These are phyloP conservation scores for Trigoniulus corallinus DNA, from an alignment of 1,140 invertebrate species.

Conservation along the genomic window DNA sequence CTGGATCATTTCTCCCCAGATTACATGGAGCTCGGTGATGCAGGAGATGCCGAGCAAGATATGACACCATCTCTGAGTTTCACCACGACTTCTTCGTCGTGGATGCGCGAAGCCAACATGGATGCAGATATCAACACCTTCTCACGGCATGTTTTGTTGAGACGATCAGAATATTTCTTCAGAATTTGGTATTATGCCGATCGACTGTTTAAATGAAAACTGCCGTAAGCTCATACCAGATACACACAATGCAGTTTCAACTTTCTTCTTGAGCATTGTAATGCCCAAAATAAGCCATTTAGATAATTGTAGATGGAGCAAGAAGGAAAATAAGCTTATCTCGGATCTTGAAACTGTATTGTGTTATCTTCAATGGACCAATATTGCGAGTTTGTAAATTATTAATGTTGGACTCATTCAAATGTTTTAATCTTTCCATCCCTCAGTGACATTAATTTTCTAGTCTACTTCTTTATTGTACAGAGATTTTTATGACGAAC, in stretches of 20 bases:
- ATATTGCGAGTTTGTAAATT: no score
- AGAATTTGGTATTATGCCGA: constrained; percentile 73
- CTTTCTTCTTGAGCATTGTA: not conserved
- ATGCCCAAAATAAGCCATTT: not conserved
- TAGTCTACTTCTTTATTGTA: no score
- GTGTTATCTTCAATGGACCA: no score
- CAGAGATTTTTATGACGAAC: no score
- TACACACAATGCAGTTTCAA: not conserved
- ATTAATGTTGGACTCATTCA: no score
- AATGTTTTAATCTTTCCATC: no score
- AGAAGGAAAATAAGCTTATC: no score
- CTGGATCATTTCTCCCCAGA: constrained; percentile 9
- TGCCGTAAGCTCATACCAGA: no score
- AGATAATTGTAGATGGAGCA: no score
- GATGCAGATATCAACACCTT: constrained; percentile 81
- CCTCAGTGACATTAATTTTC: no score
- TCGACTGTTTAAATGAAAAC: constrained; percentile 58
- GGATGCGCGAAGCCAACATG: constrained; percentile 78
- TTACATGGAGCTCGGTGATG: constrained; percentile 22
- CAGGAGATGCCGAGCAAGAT: constrained; percentile 30
- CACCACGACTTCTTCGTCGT: constrained; percentile 71
- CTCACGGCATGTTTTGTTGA: constrained; percentile 56
- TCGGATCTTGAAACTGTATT: no score
- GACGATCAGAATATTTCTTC: constrained; percentile 87
- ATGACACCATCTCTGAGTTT: constrained; percentile 48